Conservation (phyloP, 2,888 invertebrate species). For the Tolmerus cingulatus region DNA sequence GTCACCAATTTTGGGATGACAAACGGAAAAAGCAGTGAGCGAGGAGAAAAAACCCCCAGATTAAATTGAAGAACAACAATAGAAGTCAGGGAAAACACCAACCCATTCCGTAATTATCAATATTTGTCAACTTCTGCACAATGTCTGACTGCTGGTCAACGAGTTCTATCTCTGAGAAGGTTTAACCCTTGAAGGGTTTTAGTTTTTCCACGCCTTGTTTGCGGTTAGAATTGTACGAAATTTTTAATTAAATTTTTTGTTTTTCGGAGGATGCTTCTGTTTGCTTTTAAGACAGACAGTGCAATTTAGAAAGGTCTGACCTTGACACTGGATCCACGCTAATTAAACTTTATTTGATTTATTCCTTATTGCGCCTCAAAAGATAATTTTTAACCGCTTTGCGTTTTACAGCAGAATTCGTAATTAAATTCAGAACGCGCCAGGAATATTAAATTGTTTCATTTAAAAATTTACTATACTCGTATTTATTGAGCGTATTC, state of each 20-base stretch:
- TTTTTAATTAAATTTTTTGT: neutral
- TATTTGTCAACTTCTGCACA: neutral
- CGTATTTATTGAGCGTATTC: too few species aligned
- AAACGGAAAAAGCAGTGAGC: neutral
- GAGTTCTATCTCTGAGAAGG: neutral
- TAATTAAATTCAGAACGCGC: neutral
- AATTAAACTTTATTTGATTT: neutral
- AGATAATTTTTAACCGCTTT: neutral
- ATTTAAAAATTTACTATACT: too few species aligned
- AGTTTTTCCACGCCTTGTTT: neutral
- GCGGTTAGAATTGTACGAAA: neutral
- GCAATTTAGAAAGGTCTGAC: neutral
- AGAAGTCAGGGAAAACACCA: neutral
- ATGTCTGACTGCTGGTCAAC: neutral
- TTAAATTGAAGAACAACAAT: neutral
- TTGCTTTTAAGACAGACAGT: neutral
- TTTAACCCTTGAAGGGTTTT: neutral
- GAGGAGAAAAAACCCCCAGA: neutral
- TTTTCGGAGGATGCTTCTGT: neutral
- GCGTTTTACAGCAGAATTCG: neutral
- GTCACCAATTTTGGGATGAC: neutral
- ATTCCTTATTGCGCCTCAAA: neutral
- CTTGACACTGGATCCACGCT: neutral
- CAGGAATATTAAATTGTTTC: neutral
- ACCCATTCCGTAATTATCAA: neutral